phyloP scores from a whole-genome alignment of 1,140 invertebrate species.

The Alviniconcha marisindica region DNA sequence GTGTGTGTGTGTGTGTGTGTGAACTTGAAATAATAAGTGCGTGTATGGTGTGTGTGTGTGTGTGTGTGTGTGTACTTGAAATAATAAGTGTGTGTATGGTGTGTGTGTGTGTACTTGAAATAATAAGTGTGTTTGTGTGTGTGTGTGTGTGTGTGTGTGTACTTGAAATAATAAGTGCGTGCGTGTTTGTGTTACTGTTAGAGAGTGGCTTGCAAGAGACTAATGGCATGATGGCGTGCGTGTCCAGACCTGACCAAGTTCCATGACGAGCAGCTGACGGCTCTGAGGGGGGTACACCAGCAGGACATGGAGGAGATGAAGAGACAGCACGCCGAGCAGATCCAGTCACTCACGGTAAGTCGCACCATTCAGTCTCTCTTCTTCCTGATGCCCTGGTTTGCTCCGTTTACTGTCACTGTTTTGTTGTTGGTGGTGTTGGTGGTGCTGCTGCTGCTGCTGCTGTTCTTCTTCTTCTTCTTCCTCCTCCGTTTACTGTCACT shows the following conservation, averaged over 20 bases:
- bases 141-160: background rate
- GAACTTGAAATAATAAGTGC: background rate
- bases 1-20: too few species aligned
- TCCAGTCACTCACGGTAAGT: slow-evolving; percentile 59
- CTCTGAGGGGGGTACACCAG: slow-evolving; percentile 56
- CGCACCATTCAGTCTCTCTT: background rate
- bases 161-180: background rate
- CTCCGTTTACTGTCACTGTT: background rate
- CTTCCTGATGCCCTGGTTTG: background rate
- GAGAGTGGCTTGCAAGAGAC: background rate
- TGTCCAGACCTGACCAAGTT: slow-evolving; percentile 54
- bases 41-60: background rate
- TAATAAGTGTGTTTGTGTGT: background rate
- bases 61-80: background rate
- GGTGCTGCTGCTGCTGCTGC: too few species aligned
- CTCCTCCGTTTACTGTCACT: too few species aligned
- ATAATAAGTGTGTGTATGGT: background rate
- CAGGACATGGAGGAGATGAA: slow-evolving; percentile 62
- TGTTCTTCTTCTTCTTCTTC: too few species aligned
- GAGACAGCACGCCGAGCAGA: slow-evolving; percentile 55
- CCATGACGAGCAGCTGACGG: slow-evolving; percentile 52
- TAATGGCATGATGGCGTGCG: background rate
- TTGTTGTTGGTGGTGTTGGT: too few species aligned
- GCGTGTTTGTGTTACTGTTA: background rate
- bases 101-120: background rate